Percentiles rank a stretch among this genome's conserved stretches.
phyloP scores from a whole-genome alignment of 2,888 invertebrate genomes.

The Hemithea aestivaria region DNA sequence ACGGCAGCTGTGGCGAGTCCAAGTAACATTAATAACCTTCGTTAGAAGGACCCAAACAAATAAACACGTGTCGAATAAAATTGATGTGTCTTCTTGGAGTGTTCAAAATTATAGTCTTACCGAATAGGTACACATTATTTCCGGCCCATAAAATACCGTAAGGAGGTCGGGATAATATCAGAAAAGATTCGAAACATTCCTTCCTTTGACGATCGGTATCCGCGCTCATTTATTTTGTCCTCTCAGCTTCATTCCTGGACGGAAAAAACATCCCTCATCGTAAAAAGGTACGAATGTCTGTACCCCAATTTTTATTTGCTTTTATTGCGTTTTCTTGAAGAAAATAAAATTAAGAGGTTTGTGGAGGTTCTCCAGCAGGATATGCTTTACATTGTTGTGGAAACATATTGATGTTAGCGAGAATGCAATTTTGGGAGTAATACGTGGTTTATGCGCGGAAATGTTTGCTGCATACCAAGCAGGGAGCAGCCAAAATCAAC shows the following conservation, averaged over 20 bases:
- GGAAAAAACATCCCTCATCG: slow-evolving; percentile 28
- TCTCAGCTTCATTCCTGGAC: slow-evolving; percentile 30
- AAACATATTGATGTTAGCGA: too few species aligned
- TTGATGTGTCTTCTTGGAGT: too few species aligned
- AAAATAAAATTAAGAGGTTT: slow-evolving; percentile 9
- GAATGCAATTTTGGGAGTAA: too few species aligned
- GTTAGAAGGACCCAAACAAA: too few species aligned
- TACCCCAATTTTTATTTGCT: slow-evolving; percentile 12
- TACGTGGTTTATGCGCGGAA: too few species aligned
- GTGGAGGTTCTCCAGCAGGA: background rate
- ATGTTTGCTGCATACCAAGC: too few species aligned
- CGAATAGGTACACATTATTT: slow-evolving; percentile 8
- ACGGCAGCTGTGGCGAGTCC: too few species aligned
- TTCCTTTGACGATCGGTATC: slow-evolving; percentile 28
- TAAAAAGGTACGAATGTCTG: slow-evolving; percentile 10
- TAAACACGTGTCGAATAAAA: background rate
- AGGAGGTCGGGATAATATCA: slow-evolving; percentile 22
- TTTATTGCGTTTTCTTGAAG: slow-evolving; percentile 8
- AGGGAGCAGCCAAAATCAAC: too few species aligned
- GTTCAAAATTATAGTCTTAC: background rate
- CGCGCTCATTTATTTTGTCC: slow-evolving; percentile 33
- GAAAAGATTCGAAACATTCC: slow-evolving; percentile 28
- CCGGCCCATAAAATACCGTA: slow-evolving; percentile 15
- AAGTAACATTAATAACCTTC: too few species aligned
- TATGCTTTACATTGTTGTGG: too few species aligned